These are phyloP conservation scores for Microcaecilia unicolor DNA, from an alignment of 2,797 vertebrate species.

Conservation along the genomic window DNA sequence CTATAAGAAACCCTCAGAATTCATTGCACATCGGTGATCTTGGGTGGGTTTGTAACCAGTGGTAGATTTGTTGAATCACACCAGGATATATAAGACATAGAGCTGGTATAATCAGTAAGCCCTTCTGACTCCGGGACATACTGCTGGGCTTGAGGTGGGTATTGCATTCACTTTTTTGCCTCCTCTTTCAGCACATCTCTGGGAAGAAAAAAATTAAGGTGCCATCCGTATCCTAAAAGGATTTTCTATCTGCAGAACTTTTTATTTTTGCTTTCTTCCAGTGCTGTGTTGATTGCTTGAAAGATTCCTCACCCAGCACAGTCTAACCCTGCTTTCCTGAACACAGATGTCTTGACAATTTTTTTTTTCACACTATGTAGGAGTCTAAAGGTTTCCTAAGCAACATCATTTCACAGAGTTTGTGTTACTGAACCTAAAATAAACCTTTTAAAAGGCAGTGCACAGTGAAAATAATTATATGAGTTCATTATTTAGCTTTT, in stretches of 20 bases:
- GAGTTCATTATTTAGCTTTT: conserved; percentile 46
- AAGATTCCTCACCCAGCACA: conserved; percentile 34
- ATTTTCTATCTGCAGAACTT: conserved; percentile 28
- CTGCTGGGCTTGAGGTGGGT: too few relatives aligned
- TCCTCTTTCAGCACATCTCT: too few relatives aligned
- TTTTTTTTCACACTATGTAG: conserved; percentile 35
- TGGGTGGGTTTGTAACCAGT: too few relatives aligned
- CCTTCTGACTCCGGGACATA: too few relatives aligned
- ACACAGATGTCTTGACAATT: conserved; percentile 40
- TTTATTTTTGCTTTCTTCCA: conserved; percentile 8
- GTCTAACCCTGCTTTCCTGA: conserved; percentile 40
- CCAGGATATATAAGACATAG: too few relatives aligned
- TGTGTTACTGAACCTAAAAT: conserved; percentile 49
- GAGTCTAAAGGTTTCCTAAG: conserved; percentile 49
- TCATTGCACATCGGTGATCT: too few relatives aligned
- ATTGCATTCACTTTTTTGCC: too few relatives aligned
- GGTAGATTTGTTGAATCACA: too few relatives aligned
- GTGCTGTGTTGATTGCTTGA: conserved; percentile 35
- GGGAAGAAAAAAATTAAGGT: too few relatives aligned
- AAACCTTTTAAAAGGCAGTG: conserved; percentile 37
- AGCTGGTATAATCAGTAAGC: too few relatives aligned
- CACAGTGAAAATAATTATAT: conserved; percentile 46
- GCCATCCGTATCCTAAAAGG: conserved; percentile 29
- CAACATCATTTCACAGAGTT: conserved; percentile 45
- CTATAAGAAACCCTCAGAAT: too few relatives aligned